Conservation (phyloP, 2,888 invertebrate genomes). For the Eristalis pertinax region DNA sequence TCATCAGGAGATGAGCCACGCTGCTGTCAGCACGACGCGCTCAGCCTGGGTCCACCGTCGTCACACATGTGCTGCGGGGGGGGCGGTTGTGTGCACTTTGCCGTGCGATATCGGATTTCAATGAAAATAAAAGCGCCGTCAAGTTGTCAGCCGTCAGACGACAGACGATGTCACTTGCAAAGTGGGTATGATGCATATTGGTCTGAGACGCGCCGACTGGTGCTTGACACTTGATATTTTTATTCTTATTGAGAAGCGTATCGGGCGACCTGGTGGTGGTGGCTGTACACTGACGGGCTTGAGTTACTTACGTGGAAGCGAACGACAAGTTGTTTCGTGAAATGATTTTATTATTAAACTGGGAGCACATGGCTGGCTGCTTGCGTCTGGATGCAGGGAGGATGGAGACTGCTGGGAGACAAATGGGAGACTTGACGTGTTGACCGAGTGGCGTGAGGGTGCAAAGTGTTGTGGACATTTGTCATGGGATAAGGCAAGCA, state of each 20-base stretch:
- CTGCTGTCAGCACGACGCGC: background rate
- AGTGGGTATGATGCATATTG: slow-evolving; percentile 72
- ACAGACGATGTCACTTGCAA: slow-evolving; percentile 61
- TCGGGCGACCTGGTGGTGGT: slow-evolving; percentile 3
- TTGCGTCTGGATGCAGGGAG: background rate
- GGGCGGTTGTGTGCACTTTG: slow-evolving; percentile 27
- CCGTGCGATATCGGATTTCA: slow-evolving; percentile 69
- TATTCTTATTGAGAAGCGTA: slow-evolving; percentile 43
- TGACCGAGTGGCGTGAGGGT: background rate
- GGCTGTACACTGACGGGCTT: slow-evolving; percentile 18
- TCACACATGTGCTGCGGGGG: slow-evolving; percentile 11
- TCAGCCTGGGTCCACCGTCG: background rate
- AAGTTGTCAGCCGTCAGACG: slow-evolving; percentile 63
- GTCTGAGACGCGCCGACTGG: slow-evolving; percentile 48
- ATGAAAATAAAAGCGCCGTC: slow-evolving; percentile 71
- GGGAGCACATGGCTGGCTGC: background rate
- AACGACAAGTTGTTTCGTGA: slow-evolving; percentile 52
- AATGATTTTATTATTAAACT: slow-evolving; percentile 65
- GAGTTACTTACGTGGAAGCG: slow-evolving; percentile 54
- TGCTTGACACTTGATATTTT: slow-evolving; percentile 70
- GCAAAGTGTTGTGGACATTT: background rate
- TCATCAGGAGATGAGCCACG: slow-evolving; percentile 52
- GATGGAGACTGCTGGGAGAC: background rate
- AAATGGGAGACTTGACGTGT: background rate
- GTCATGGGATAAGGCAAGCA: background rate